A percentile compares a stretch with the other conserved stretches of the same genome.
phyloP scores from a whole-genome alignment of 2,888 invertebrate species.

The Volucella inanis region DNA sequence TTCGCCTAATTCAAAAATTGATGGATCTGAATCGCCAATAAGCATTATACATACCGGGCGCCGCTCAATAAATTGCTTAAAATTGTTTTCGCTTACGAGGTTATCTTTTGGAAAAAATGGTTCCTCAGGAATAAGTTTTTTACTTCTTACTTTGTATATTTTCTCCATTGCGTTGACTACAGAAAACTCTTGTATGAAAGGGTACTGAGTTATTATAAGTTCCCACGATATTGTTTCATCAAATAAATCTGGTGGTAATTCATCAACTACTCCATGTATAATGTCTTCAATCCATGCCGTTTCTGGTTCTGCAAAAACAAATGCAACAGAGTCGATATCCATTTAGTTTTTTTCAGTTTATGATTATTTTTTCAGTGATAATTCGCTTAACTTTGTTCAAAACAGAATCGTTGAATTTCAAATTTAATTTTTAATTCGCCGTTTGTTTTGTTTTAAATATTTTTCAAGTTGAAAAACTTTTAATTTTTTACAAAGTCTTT shows the following conservation, averaged over 20 bases:
- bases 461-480: no score
- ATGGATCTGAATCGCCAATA: conserved; percentile 85
- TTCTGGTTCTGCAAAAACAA: conserved; percentile 44
- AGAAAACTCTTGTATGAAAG: conserved; percentile 56
- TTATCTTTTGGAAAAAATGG: conserved; percentile 48
- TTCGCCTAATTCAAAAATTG: conserved; percentile 84
- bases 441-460: no score
- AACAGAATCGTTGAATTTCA: no score
- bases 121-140: conserved; percentile 7
- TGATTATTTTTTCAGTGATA: not conserved
- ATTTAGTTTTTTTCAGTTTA: not conserved
- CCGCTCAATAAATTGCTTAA: conserved; percentile 35
- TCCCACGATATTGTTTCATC: conserved; percentile 24
- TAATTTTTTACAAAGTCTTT: no score
- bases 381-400: no score
- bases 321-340: conserved; percentile 3
- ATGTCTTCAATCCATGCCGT: conserved; percentile 41
- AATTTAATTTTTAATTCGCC: no score
- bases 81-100: conserved; percentile 41
- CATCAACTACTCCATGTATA: conserved; percentile 16
- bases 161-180: conserved; percentile 39
- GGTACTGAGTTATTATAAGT: conserved; percentile 46
- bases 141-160: conserved; percentile 14
- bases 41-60: conserved; percentile 85
- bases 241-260: conserved; percentile 44